Evolutionary conservation across 2,797 vertebrate species (phyloP).

Genomic region (Craterocephalus amniculus): DNA sequence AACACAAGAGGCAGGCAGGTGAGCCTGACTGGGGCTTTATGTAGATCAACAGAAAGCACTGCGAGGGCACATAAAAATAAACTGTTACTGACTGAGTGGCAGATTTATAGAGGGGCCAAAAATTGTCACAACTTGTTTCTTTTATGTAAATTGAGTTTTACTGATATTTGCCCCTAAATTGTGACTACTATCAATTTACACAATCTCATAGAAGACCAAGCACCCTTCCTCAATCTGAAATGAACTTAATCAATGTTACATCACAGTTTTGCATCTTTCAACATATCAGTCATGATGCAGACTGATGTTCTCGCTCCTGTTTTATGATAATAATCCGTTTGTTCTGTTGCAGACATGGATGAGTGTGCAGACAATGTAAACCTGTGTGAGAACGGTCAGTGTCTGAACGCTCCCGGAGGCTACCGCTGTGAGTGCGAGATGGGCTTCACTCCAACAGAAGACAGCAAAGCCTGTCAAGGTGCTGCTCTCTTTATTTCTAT

Average conservation of each 20-base stretch:
- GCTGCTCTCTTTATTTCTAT: constrained; percentile 8
- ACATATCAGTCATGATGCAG: neutral
- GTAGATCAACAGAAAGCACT: too few species aligned
- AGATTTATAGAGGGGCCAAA: too few species aligned
- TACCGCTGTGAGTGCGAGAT: constrained; percentile 96
- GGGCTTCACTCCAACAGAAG: constrained; percentile 93
- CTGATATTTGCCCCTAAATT: neutral
- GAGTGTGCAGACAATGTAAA: constrained; percentile 93
- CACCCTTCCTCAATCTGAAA: neutral
- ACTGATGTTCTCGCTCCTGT: neutral
- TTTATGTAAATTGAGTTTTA: neutral
- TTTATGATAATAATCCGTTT: neutral
- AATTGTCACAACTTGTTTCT: too few species aligned
- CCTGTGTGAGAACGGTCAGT: constrained; percentile 94
- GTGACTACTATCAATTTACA: neutral
- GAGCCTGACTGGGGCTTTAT: too few species aligned
- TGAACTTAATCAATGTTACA: neutral
- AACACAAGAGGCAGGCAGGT: too few species aligned
- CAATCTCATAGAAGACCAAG: neutral
- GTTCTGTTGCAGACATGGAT: constrained; percentile 86
- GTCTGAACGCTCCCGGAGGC: constrained; percentile 91
- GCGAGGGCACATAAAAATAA: too few species aligned
- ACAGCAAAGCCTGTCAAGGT: constrained; percentile 94
- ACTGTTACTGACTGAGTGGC: too few species aligned
- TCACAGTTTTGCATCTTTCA: neutral